A percentile compares a stretch with the other conserved stretches of the same genome.
These are phyloP conservation scores for Chelon labrosus DNA, from an alignment of 2,797 vertebrate species.

Conservation along the genomic window DNA sequence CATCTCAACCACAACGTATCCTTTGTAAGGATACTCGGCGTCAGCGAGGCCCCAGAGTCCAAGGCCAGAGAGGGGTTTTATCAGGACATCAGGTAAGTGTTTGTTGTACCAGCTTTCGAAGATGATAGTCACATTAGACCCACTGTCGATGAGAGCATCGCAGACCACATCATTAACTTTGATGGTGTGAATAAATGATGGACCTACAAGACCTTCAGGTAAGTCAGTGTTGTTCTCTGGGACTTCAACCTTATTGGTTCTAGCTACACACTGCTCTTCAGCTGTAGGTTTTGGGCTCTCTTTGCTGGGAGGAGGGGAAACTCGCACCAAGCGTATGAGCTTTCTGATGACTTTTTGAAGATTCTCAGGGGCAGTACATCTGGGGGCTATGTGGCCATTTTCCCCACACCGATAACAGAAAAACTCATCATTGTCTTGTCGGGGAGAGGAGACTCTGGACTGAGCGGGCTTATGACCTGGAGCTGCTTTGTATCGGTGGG, in stretches of 20 bases:
- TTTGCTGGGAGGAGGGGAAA: neutral
- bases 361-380: no score
- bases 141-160: slow-evolving; percentile 1
- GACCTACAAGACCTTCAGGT: slow-evolving; percentile 12
- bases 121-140: neutral
- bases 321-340: neutral
- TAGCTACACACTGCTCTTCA: no score
- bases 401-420: no score
- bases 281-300: neutral
- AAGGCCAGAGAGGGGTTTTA: slow-evolving; percentile 24
- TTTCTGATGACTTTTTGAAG: no score
- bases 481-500: neutral
- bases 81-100: neutral
- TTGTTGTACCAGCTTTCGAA: neutral
- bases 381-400: no score
- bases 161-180: neutral
- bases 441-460: neutral
- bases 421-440: no score
- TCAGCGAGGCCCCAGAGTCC: slow-evolving; percentile 46
- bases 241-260: neutral
- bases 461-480: neutral
- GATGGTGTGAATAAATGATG: neutral
- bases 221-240: neutral
- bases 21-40: slow-evolving; percentile 36
- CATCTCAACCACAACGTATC: slow-evolving; percentile 37